phyloP scores from a whole-genome alignment of 2,797 vertebrate species.

The Aplochiton taeniatus region DNA sequence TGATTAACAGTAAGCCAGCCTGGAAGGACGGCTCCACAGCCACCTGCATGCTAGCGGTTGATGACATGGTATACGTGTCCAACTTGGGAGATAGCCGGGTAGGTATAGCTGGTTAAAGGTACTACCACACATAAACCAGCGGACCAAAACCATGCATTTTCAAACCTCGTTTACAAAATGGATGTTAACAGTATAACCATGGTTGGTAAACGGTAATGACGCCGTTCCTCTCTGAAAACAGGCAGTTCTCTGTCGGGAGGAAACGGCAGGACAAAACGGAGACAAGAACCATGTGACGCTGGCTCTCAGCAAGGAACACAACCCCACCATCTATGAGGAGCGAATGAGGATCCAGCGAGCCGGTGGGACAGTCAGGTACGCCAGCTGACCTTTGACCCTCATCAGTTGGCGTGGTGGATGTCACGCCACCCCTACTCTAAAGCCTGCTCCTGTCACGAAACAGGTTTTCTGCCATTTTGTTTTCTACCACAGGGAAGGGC shows the following conservation, averaged over 20 bases:
- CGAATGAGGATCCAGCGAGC: conserved; percentile 96
- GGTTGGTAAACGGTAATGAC: not conserved
- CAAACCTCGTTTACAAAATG: not conserved
- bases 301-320: conserved; percentile 93
- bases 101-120: conserved; percentile 4
- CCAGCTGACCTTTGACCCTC: not conserved
- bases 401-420: too few species aligned
- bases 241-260: conserved; percentile 91
- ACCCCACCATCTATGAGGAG: conserved; percentile 94
- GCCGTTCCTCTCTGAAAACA: conserved; percentile 62
- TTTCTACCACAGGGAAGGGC: conserved; percentile 78
- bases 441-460: too few species aligned
- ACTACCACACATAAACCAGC: too few species aligned
- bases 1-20: conserved; percentile 85
- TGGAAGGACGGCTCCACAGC: conserved; percentile 99
- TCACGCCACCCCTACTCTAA: too few species aligned
- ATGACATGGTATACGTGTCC: conserved; percentile 89
- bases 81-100: conserved; percentile 96
- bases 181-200: too few species aligned
- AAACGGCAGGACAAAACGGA: conserved; percentile 75
- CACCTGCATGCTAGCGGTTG: conserved; percentile 87
- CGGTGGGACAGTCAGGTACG: conserved; percentile 91
- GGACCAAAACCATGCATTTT: too few species aligned
- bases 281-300: conserved; percentile 77
- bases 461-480: not conserved